Evolutionary conservation across 2,888 invertebrate genomes (phyloP).

Genomic region (Dicycla oo): DNA sequence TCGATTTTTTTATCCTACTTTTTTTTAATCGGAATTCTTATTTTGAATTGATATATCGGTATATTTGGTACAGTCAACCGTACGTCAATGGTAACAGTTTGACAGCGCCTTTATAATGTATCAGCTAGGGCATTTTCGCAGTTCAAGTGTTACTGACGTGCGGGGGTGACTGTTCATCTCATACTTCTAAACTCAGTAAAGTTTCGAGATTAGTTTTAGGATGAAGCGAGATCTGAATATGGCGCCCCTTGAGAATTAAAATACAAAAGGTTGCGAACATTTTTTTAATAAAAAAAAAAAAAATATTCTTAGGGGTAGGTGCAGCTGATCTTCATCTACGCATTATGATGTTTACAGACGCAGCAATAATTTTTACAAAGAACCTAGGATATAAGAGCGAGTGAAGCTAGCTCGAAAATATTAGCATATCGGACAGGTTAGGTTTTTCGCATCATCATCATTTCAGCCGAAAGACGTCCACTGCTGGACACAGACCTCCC

Average conservation of each 20-base stretch:
- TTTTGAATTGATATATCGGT: no score
- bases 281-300: no score
- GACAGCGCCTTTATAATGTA: neutral
- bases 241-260: neutral
- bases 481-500: neutral
- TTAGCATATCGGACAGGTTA: neutral
- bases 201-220: neutral
- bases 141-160: constrained; percentile 4
- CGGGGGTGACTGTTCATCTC: neutral
- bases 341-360: neutral
- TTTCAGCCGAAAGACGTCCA: neutral
- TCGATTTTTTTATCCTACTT: no score
- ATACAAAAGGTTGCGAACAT: neutral
- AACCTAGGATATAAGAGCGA: neutral
- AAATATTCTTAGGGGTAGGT: neutral
- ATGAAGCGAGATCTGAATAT: neutral
- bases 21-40: no score
- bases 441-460: neutral
- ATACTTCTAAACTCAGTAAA: neutral
- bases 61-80: neutral
- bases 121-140: neutral
- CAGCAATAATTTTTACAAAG: neutral
- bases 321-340: neutral
- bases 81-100: neutral
- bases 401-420: neutral